Conservation (phyloP, 2,888 invertebrate genomes). For the Andrena minutula region DNA sequence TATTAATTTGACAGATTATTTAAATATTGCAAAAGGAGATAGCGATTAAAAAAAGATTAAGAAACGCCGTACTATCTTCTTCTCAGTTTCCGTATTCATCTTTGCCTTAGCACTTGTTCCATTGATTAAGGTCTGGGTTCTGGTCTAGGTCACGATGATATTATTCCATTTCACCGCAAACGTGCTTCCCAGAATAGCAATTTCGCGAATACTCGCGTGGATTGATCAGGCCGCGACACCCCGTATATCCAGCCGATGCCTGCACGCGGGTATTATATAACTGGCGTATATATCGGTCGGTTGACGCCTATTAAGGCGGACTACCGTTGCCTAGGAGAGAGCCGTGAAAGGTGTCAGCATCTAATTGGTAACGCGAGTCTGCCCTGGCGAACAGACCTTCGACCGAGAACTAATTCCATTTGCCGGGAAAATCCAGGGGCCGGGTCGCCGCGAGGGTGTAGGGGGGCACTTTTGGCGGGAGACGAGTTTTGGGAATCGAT, state of each 20-base stretch:
- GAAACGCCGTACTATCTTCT: too few species aligned
- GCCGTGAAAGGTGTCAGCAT: slow-evolving; percentile 49
- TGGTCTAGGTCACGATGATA: too few species aligned
- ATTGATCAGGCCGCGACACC: too few species aligned
- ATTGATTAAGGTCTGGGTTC: too few species aligned
- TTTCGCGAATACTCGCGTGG: too few species aligned
- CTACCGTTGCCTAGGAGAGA: slow-evolving; percentile 13
- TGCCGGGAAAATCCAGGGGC: slow-evolving; percentile 22
- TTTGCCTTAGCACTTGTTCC: too few species aligned
- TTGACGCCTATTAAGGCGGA: slow-evolving; percentile 12
- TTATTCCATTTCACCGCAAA: too few species aligned
- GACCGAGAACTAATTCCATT: slow-evolving; percentile 60
- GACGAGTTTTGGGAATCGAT: slow-evolving; percentile 61
- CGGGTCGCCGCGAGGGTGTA: background rate
- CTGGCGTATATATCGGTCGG: background rate
- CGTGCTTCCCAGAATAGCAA: too few species aligned
- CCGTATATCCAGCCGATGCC: background rate
- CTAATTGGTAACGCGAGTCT: slow-evolving; percentile 63
- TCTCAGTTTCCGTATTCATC: too few species aligned
- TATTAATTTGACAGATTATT: too few species aligned
- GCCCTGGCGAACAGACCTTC: slow-evolving; percentile 52
- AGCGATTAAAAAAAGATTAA: too few species aligned
- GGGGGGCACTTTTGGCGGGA: slow-evolving; percentile 26
- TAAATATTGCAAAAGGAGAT: too few species aligned
- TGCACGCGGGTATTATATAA: slow-evolving; percentile 1